phyloP scores from a whole-genome alignment of 2,888 invertebrate genomes.

The Halictus ligatus region DNA sequence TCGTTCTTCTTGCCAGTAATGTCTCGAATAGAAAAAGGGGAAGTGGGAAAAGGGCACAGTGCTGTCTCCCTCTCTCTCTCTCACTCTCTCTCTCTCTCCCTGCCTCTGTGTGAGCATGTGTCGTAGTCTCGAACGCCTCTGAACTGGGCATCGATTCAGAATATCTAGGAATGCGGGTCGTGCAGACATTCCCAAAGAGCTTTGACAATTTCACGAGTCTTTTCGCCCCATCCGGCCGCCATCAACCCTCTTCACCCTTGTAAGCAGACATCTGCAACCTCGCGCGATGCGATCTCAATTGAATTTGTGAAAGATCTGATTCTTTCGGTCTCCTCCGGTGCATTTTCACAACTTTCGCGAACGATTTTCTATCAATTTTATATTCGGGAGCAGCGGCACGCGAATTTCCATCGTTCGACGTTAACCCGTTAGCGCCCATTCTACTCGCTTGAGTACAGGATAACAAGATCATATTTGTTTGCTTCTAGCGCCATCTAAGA shows the following conservation, averaged over 20 bases:
- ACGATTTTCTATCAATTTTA: neutral
- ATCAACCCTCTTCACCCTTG: slow-evolving; percentile 15
- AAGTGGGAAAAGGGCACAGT: neutral
- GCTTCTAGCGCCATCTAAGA: too few relatives aligned
- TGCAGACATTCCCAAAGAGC: slow-evolving; percentile 71
- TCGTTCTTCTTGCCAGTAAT: slow-evolving; percentile 64
- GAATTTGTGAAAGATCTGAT: slow-evolving; percentile 1
- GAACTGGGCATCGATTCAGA: slow-evolving; percentile 53
- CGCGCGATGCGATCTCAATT: neutral
- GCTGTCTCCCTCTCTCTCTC: neutral
- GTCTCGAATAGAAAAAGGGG: neutral
- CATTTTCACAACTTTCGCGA: neutral
- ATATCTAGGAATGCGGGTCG: slow-evolving; percentile 68
- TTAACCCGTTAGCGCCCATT: too few relatives aligned
- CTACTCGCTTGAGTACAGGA: too few relatives aligned
- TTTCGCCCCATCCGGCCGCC: slow-evolving; percentile 40
- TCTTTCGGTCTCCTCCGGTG: neutral
- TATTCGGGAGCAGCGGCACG: neutral
- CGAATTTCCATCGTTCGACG: neutral
- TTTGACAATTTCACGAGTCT: slow-evolving; percentile 72
- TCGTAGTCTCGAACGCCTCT: neutral
- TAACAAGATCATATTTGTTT: too few relatives aligned
- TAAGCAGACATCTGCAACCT: neutral
- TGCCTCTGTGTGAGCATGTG: neutral
- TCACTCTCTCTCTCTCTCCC: neutral